Evolutionary conservation across 2,113 vertebrate species (phyloP).

Genomic region (Trogon surrucura): DNA sequence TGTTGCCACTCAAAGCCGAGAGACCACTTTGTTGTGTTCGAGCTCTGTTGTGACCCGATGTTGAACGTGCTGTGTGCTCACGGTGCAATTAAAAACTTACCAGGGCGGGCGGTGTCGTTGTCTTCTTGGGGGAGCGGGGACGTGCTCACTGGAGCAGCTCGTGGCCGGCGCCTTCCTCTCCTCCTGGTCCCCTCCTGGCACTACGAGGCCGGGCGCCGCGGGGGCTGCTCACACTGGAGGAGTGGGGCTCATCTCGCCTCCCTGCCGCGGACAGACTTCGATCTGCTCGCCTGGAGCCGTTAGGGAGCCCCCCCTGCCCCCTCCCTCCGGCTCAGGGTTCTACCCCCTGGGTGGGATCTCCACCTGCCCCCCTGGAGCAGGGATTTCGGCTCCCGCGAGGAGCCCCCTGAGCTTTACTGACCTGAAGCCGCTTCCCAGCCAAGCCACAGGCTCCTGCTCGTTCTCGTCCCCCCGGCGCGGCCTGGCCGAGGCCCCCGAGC

Average conservation of each 20-base stretch:
- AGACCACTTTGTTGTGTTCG: background rate
- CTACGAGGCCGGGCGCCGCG: background rate
- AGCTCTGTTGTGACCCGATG: background rate
- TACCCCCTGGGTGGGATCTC: background rate
- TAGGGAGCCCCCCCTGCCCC: background rate
- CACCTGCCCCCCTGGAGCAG: background rate
- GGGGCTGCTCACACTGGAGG: background rate
- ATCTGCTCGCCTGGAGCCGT: background rate
- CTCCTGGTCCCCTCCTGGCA: too few relatives aligned
- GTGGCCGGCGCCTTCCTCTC: rapidly evolving
- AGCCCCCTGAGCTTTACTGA: background rate
- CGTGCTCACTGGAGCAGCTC: background rate
- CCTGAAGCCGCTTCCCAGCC: background rate
- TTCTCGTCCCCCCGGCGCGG: background rate
- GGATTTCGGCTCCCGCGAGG: rapidly evolving
- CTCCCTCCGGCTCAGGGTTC: too few relatives aligned
- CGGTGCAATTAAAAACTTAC: conserved; percentile 62
- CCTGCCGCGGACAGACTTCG: rapidly evolving
- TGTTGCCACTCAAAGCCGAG: background rate
- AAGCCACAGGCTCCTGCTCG: background rate
- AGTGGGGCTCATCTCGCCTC: background rate
- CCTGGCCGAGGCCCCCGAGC: too few relatives aligned
- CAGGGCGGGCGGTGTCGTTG: background rate
- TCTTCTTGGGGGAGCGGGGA: background rate
- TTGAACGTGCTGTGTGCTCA: background rate